Evolutionary conservation across 2,888 invertebrate genomes (phyloP).

Genomic region (Gandaritis pyraliata): DNA sequence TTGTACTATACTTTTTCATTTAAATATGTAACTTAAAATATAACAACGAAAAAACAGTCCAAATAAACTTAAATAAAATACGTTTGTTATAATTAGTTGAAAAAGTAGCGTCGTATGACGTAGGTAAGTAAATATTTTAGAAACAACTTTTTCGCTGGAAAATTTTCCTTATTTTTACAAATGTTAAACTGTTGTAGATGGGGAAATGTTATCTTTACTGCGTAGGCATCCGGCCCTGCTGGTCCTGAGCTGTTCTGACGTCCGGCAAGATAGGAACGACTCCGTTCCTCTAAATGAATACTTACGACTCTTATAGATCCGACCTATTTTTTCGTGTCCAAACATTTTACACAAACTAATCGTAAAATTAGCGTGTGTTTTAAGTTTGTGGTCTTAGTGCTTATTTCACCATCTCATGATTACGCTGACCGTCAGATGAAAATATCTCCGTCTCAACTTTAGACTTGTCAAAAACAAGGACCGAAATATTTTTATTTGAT

Average conservation of each 20-base stretch:
- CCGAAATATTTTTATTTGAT: too few relatives aligned
- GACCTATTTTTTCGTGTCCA: conserved; percentile 21
- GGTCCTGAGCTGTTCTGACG: conserved; percentile 35
- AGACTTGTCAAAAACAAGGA: too few relatives aligned
- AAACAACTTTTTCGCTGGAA: conserved; percentile 23
- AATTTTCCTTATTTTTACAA: conserved; percentile 28
- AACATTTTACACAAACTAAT: conserved; percentile 7
- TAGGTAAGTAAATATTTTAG: conserved; percentile 13
- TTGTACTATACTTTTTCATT: too few relatives aligned
- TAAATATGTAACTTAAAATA: too few relatives aligned
- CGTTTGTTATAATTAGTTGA: neutral
- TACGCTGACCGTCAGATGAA: too few relatives aligned
- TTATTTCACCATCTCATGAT: too few relatives aligned
- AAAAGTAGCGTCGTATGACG: conserved; percentile 5
- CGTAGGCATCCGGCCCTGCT: conserved; percentile 54
- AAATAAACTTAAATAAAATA: neutral
- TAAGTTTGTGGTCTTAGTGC: too few relatives aligned
- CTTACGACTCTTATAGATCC: conserved; percentile 28
- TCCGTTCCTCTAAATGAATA: conserved; percentile 43
- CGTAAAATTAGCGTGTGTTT: too few relatives aligned
- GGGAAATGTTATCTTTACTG: conserved; percentile 57
- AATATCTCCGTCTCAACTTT: too few relatives aligned
- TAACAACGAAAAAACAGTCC: neutral
- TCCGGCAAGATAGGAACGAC: conserved; percentile 39
- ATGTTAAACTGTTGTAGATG: conserved; percentile 42